Percentiles rank a stretch among this genome's conserved stretches.
Conservation (phyloP, 2,797 vertebrate species). For the Sebastes itinus region DNA sequence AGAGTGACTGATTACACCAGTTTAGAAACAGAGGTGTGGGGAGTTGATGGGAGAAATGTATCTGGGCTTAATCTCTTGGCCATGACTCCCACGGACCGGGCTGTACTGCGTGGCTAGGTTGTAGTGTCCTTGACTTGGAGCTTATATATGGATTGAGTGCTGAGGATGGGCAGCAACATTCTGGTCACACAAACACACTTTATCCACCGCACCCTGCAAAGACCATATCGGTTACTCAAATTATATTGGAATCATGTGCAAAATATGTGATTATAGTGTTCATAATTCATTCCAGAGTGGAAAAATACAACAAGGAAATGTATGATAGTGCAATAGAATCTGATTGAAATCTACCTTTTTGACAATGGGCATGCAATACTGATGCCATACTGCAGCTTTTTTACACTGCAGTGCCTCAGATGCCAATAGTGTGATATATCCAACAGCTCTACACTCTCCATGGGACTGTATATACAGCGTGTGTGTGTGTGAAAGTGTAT, state of each 20-base stretch:
- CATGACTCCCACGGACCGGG: background rate
- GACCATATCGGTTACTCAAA: background rate
- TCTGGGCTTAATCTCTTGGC: slow-evolving; percentile 26
- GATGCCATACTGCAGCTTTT: slow-evolving; percentile 18
- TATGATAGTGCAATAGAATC: background rate
- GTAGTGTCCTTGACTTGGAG: slow-evolving; percentile 42
- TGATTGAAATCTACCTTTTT: background rate
- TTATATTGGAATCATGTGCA: slow-evolving; percentile 7
- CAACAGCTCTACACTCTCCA: background rate
- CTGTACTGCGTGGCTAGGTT: background rate
- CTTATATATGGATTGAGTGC: background rate
- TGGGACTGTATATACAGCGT: background rate
- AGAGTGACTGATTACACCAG: slow-evolving; percentile 51
- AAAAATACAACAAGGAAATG: background rate
- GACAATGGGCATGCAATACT: background rate
- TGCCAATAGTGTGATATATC: background rate
- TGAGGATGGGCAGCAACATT: slow-evolving; percentile 18
- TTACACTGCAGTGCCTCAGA: slow-evolving; percentile 24
- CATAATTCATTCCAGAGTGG: background rate
- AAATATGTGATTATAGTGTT: background rate
- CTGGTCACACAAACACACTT: slow-evolving; percentile 31
- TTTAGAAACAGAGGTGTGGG: slow-evolving; percentile 38
- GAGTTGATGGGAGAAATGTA: slow-evolving; percentile 19
- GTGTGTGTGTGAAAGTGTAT: background rate
- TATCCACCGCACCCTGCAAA: slow-evolving; percentile 9